Conservation (phyloP, 2,113 vertebrate species). For the Peromyscus maniculatus region DNA sequence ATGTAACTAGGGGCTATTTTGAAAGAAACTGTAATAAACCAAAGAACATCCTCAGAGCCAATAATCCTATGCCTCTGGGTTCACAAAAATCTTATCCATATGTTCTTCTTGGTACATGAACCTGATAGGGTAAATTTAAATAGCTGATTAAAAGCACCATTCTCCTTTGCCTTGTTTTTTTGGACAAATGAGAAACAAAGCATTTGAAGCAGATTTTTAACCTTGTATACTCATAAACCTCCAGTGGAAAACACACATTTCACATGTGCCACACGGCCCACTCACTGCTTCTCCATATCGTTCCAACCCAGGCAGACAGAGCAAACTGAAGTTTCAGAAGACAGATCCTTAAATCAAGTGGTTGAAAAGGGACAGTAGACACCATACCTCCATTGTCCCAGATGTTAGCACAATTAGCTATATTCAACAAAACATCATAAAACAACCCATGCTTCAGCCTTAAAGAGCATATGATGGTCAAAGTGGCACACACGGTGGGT, state of each 20-base stretch:
- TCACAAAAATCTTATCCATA: not conserved
- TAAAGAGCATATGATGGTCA: not conserved
- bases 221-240: not conserved
- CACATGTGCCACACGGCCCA: not conserved
- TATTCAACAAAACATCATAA: not conserved
- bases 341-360: not conserved
- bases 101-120: not conserved
- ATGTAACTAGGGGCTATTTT: not conserved
- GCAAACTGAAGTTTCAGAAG: not conserved
- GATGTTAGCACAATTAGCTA: not conserved
- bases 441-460: not conserved
- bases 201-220: not conserved
- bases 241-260: not conserved
- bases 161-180: not conserved
- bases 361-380: not conserved
- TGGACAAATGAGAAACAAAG: not conserved
- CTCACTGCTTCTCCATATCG: not conserved
- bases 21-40: not conserved
- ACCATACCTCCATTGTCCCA: not conserved
- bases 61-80: not conserved
- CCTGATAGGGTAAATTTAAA: not conserved
- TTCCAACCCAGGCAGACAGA: not conserved
- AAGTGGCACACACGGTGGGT: not conserved
- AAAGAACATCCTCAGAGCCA: not conserved
- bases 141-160: not conserved